A percentile compares a stretch with the other conserved stretches of the same genome.
These are phyloP conservation scores for Bimastos eiseni DNA, from an alignment of 2,888 invertebrate species.

Conservation along the genomic window DNA sequence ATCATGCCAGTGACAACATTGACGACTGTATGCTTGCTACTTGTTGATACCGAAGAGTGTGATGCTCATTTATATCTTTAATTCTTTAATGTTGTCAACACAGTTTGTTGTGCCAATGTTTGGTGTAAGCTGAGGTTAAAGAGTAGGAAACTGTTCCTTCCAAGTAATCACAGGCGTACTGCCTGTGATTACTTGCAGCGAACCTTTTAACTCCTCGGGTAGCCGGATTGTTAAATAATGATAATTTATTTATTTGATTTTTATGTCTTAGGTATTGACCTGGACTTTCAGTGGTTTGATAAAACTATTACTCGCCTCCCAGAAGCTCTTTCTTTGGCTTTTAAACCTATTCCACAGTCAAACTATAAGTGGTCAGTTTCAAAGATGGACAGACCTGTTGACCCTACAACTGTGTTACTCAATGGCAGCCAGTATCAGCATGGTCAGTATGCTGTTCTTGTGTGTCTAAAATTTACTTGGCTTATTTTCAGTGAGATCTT, in stretches of 20 bases:
- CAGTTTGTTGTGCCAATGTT: too few relatives aligned
- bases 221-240: not conserved
- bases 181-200: not conserved
- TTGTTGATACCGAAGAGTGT: too few relatives aligned
- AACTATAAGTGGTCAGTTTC: constrained; percentile 46
- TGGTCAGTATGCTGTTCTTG: constrained; percentile 45
- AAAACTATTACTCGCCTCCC: constrained; percentile 55
- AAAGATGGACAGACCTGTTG: constrained; percentile 51
- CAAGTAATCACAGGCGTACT: too few relatives aligned
- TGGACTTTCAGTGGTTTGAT: constrained; percentile 50
- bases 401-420: constrained; percentile 50
- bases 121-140: too few relatives aligned
- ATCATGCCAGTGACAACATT: too few relatives aligned
- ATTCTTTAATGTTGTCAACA: too few relatives aligned
- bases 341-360: constrained; percentile 45
- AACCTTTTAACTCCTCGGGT: not conserved
- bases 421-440: constrained; percentile 57
- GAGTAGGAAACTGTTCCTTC: too few relatives aligned
- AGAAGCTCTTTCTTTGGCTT: constrained; percentile 52
- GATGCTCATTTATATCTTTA: too few relatives aligned
- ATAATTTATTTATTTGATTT: not conserved
- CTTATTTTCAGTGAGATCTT: not conserved
- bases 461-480: not conserved
- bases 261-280: constrained; percentile 47
- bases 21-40: too few relatives aligned